A percentile compares a stretch with the other conserved stretches of the same genome.
Conservation (phyloP, 2,797 vertebrate species). For the Notolepis coatsorum region DNA sequence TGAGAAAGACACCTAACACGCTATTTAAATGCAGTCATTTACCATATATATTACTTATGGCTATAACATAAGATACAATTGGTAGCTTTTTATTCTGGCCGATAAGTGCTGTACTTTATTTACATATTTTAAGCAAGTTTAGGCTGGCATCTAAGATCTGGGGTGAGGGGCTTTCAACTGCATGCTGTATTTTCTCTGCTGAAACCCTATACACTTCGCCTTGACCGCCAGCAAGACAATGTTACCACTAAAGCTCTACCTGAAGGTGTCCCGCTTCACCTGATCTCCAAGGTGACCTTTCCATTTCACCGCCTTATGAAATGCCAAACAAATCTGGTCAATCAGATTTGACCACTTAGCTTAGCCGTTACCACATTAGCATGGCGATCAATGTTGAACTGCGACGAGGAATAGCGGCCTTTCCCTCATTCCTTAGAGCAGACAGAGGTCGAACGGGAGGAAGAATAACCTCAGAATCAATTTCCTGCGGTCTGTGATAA, state of each 20-base stretch:
- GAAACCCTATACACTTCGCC: conserved; percentile 16
- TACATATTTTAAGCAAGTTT: too few relatives aligned
- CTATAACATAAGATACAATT: too few relatives aligned
- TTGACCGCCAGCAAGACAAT: not conserved
- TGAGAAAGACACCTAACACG: too few relatives aligned
- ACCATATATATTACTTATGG: too few relatives aligned
- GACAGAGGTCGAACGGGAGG: not conserved
- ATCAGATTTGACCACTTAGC: not conserved
- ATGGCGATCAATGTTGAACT: not conserved
- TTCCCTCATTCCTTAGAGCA: not conserved
- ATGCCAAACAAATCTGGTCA: not conserved
- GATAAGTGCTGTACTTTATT: too few relatives aligned
- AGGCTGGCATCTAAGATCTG: conserved; percentile 32
- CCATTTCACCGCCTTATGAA: not conserved
- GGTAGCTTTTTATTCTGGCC: too few relatives aligned
- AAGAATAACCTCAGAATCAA: conserved; percentile 3
- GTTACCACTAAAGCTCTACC: not conserved
- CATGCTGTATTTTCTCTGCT: conserved; percentile 10
- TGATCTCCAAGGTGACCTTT: not conserved
- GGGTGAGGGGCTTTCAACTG: conserved; percentile 19
- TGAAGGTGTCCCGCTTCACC: not conserved
- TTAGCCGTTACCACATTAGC: not conserved
- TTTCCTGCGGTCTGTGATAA: conserved; percentile 2
- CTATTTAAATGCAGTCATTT: too few relatives aligned
- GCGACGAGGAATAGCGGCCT: not conserved